phyloP scores from a whole-genome alignment of 30 jellyfish, hydroid and myxozoan genomes.

The Hydra vulgaris region DNA sequence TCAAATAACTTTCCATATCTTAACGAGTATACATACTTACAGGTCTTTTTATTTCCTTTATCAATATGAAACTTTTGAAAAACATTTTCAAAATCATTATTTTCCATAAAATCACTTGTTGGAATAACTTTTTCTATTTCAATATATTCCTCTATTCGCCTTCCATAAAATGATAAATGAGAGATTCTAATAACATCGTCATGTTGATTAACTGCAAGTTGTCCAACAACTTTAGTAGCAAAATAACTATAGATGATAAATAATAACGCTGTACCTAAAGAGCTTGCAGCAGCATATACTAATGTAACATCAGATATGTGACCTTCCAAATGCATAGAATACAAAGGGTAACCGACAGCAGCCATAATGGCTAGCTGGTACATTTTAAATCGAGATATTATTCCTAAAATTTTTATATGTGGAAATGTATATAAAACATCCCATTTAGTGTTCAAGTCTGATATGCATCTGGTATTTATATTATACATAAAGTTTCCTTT shows the following conservation, averaged over 20 bases:
- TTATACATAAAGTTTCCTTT: no score
- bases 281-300: conserved; percentile 7
- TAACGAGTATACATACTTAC: conserved; percentile 16
- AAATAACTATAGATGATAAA: conserved; percentile 19
- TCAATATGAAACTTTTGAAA: conserved; percentile 12
- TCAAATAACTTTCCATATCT: conserved; percentile 25
- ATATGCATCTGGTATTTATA: no score
- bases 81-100: background rate
- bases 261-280: conserved; percentile 11
- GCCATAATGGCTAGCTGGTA: conserved; percentile 22
- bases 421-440: conserved; percentile 12
- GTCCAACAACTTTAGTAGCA: conserved; percentile 29
- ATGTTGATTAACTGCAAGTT: conserved; percentile 9
- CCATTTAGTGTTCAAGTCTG: conserved; percentile 16
- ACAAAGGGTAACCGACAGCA: conserved; percentile 15
- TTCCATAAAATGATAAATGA: conserved; percentile 18
- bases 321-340: conserved; percentile 8
- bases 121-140: conserved; percentile 3
- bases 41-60: background rate
- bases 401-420: conserved; percentile 3
- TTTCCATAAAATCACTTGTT: background rate
- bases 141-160: conserved; percentile 7
- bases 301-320: background rate
- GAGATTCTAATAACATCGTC: conserved; percentile 10
- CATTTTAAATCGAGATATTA: conserved; percentile 26